phyloP scores from a whole-genome alignment of 2,888 invertebrate species.

The Acleris laterana region DNA sequence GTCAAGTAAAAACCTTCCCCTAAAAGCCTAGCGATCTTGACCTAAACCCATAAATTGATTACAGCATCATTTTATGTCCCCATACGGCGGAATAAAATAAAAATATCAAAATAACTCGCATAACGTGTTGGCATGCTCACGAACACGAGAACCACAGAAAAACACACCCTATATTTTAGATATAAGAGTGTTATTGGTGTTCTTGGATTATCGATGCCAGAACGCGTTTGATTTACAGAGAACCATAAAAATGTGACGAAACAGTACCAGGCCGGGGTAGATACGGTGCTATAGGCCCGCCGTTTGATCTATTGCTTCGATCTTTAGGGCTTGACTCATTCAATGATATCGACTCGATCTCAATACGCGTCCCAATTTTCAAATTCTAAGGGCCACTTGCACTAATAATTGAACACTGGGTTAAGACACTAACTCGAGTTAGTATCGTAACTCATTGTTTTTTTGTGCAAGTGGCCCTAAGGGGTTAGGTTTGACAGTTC shows the following conservation, averaged over 20 bases:
- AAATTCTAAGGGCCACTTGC: too few relatives aligned
- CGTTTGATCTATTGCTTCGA: constrained; percentile 35
- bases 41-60: constrained; percentile 31
- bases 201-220: constrained; percentile 13
- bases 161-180: neutral
- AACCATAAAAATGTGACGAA: constrained; percentile 46
- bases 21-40: constrained; percentile 20
- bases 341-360: neutral
- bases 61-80: constrained; percentile 29
- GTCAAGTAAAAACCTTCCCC: constrained; percentile 4
- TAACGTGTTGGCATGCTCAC: constrained; percentile 18
- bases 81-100: constrained; percentile 31
- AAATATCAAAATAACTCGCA: constrained; percentile 30
- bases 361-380: too few relatives aligned
- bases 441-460: too few relatives aligned
- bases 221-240: constrained; percentile 46
- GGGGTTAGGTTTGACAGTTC: too few relatives aligned
- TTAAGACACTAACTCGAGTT: too few relatives aligned
- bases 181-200: neutral
- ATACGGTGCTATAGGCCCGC: constrained; percentile 36
- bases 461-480: too few relatives aligned
- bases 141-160: neutral
- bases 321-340: constrained; percentile 19
- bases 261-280: constrained; percentile 46
- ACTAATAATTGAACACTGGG: too few relatives aligned